Evolutionary conservation across 2,113 vertebrate genomes (phyloP).

Genomic region (Phalacrocorax pelagicus): DNA sequence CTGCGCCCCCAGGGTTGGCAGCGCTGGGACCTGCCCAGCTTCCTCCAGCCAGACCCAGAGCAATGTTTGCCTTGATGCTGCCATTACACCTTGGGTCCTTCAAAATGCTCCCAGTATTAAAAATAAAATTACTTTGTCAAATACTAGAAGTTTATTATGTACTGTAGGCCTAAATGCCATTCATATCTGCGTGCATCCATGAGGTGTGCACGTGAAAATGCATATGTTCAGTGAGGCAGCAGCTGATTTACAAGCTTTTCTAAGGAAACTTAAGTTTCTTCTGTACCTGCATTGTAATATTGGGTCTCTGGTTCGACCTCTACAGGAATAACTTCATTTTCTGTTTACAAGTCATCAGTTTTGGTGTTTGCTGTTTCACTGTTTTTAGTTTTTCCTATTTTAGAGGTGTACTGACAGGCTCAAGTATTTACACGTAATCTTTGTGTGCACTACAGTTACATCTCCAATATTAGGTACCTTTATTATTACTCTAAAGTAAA

Average conservation of each 20-base stretch:
- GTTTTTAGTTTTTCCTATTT: background rate
- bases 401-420: background rate
- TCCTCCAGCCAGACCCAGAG: background rate
- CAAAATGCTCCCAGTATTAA: background rate
- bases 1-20: background rate
- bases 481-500: background rate
- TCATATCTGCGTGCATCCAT: background rate
- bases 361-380: background rate
- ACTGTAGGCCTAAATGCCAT: background rate
- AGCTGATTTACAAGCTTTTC: background rate
- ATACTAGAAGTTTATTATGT: background rate
- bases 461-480: background rate
- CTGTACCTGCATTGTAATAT: background rate
- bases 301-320: background rate
- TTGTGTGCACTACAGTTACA: background rate
- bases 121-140: background rate
- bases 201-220: background rate
- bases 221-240: background rate
- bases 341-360: background rate
- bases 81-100: background rate
- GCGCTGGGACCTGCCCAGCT: background rate
- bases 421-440: background rate
- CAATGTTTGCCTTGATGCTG: background rate
- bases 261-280: background rate
- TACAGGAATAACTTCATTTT: background rate